Evolutionary conservation across 2,888 invertebrate species (phyloP).

Genomic region (Hirtodrosophila histrioides): DNA sequence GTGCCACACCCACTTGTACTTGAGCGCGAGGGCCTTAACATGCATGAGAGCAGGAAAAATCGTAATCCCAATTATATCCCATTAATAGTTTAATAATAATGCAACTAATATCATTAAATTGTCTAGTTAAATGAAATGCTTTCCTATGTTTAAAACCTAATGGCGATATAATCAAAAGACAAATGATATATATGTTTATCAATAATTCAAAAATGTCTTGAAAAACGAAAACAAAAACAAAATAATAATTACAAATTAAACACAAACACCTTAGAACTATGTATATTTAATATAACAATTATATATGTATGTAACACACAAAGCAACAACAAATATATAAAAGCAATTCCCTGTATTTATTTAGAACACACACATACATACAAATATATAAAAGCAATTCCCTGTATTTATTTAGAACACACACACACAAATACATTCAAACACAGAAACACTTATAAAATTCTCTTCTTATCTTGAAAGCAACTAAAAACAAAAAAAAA

Average conservation of each 20-base stretch:
- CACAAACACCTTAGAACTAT: conserved; percentile 61
- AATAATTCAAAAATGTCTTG: conserved; percentile 49
- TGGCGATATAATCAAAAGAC: conserved; percentile 77
- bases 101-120: conserved; percentile 48
- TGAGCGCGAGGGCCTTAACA: conserved; percentile 76
- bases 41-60: conserved; percentile 62
- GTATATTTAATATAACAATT: conserved; percentile 66
- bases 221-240: conserved; percentile 12
- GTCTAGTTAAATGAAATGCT: conserved; percentile 72
- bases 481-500: conserved; percentile 33
- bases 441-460: conserved; percentile 58
- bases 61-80: conserved; percentile 34
- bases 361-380: conserved; percentile 67
- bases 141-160: conserved; percentile 73
- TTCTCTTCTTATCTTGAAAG: conserved; percentile 67
- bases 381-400: conserved; percentile 66
- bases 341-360: conserved; percentile 77
- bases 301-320: conserved; percentile 54
- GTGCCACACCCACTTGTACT: conserved; percentile 64
- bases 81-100: conserved; percentile 52
- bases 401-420: conserved; percentile 72
- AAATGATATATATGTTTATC: conserved; percentile 52
- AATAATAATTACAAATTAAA: not conserved
- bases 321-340: conserved; percentile 47
- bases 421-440: conserved; percentile 35